Evolutionary conservation across 2,113 vertebrate species (phyloP), one percentile per base, ranked within the genome.

Genomic region (Phocoena sinus): DNA sequence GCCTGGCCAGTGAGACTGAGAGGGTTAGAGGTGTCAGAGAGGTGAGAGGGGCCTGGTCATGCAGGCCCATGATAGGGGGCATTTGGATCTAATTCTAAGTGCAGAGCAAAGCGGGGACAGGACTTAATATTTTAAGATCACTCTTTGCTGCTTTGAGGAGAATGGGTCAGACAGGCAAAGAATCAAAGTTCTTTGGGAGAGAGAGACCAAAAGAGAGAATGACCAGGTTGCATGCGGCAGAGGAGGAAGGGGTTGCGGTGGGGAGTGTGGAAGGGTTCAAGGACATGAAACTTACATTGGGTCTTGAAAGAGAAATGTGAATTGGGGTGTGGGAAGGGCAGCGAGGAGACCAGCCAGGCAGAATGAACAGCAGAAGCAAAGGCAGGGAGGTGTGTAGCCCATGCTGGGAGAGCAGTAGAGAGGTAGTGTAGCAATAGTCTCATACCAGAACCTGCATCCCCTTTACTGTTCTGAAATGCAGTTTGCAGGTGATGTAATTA

Each of bases 91-190:
- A 63, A 63, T 84, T 84, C 41, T 74, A 7, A 73, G 18, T 73
- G 80, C 31, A 60, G 21, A 38, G 31, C 50, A 44, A 47, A 47
- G 50, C 3, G n/a, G 36, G 20, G 50, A 36, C 8, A 3, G 41
- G 50, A 28, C 23, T 58, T 67, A 63, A 56, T 18, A 60, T 79
- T 77, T 79, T 36, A 68, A 60, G 47, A 44, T 94, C 31, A n/a
- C 33, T 94, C 5, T 76, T 60, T 60, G 50, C 62, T 94, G 62
- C 50, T 47, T 13, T n/a, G 36, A 94, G 38, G 31, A 82, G 67
- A 74, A 41, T 38, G 41, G 67, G 33, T 84, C 68, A 84, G 90
- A 79, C 33, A 92, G 31, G 41, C 11, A 62, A 50, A 73, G 80
- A 92, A 60, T 63, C 53, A 56, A 26, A 7, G 10, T 62, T 62